These are phyloP conservation scores for Sinopyrophorus schimmeli DNA, from an alignment of 2,888 invertebrate genomes.

Conservation along the genomic window DNA sequence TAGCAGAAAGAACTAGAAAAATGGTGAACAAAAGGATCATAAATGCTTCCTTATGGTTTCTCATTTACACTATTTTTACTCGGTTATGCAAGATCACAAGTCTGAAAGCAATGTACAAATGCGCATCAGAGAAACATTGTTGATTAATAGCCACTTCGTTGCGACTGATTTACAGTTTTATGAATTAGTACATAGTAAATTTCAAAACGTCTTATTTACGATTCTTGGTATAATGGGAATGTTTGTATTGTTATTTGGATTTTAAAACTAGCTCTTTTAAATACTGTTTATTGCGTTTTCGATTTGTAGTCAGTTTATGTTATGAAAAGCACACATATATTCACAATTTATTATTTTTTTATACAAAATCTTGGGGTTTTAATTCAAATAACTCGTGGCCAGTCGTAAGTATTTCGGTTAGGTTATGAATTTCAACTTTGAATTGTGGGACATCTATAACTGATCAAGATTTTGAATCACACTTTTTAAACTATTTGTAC, in stretches of 20 bases:
- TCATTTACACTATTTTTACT: constrained; percentile 39
- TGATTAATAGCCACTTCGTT: constrained; percentile 48
- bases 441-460: too few relatives aligned
- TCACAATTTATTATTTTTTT: too few relatives aligned
- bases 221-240: constrained; percentile 16
- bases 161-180: constrained; percentile 50
- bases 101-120: constrained; percentile 34
- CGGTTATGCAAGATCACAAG: constrained; percentile 37
- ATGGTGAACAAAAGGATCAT: constrained; percentile 21
- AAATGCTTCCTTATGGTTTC: constrained; percentile 46
- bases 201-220: constrained; percentile 48
- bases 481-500: too few relatives aligned
- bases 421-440: too few relatives aligned
- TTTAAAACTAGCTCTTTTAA: constrained; percentile 14
- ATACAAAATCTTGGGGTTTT: too few relatives aligned
- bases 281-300: constrained; percentile 21
- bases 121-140: constrained; percentile 52
- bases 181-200: constrained; percentile 51
- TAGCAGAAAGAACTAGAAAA: too few relatives aligned
- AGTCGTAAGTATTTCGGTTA: too few relatives aligned
- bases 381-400: too few relatives aligned
- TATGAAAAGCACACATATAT: too few relatives aligned
- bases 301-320: too few relatives aligned
- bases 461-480: too few relatives aligned
- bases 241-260: constrained; percentile 25